Conservation (phyloP, 2,888 invertebrate species). For the Cephus spinipes region DNA sequence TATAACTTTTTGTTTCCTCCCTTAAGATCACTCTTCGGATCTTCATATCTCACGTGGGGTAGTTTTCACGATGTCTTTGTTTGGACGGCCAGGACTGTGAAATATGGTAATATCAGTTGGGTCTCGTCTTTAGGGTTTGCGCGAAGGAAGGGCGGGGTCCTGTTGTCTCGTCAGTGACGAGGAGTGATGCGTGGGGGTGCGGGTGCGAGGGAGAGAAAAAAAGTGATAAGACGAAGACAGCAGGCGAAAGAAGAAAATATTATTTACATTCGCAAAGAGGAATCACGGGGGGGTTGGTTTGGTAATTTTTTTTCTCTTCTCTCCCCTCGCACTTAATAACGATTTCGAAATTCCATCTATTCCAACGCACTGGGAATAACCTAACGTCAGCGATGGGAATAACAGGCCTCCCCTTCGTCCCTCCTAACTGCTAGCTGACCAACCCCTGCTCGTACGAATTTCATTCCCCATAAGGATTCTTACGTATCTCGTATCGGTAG, state of each 20-base stretch:
- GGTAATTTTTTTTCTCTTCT: not conserved
- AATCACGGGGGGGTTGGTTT: not conserved
- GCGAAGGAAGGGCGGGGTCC: not conserved
- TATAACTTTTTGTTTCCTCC: not conserved
- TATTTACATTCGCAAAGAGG: not conserved
- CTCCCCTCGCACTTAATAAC: not conserved
- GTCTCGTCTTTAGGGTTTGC: not conserved
- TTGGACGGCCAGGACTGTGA: not conserved
- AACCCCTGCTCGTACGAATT: slow-evolving; percentile 43
- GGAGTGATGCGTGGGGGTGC: not conserved
- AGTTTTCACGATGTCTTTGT: not conserved
- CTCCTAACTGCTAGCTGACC: not conserved
- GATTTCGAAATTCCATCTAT: not conserved
- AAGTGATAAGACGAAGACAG: not conserved
- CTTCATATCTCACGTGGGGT: not conserved
- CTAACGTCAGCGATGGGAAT: not conserved
- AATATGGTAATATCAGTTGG: not conserved
- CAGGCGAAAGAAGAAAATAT: not conserved
- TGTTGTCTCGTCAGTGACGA: not conserved
- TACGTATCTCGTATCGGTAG: slow-evolving; percentile 37
- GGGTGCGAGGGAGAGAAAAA: not conserved
- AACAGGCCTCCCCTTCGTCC: not conserved
- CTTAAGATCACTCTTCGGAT: not conserved
- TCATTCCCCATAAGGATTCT: slow-evolving; percentile 55
- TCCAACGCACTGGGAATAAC: not conserved